Evolutionary conservation across 2,888 invertebrate species (phyloP), one percentile per base, ranked within the genome.

Genomic region (Lithophane socia): DNA sequence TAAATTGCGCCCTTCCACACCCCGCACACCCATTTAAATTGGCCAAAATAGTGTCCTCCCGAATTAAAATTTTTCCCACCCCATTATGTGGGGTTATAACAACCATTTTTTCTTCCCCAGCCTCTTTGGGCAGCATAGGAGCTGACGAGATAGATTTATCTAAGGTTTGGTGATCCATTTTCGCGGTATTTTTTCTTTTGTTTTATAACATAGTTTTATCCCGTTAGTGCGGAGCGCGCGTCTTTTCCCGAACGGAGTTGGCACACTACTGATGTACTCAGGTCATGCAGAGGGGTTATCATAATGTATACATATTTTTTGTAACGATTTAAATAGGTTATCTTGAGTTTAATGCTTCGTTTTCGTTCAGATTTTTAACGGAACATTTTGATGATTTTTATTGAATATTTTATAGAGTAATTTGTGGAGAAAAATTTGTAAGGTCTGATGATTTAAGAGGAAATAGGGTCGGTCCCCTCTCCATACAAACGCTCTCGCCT

Each of bases 11-110:
- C 13, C 90, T 90, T 0, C 95, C 95, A 80, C 96, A 96, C 0
- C 94, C 94, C 0, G 94, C 93, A 81, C 96, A 96, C 0, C 96
- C 96, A 1, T 92, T 92, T 0, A 96, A 60, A 63, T 93, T 94
- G 0, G 94, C 92, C 54, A 96, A 77, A 13, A 96, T 92, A 4
- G 96, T 96, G 69, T 96, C 96, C 58, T 96, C 96, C 47, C 96
- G 88, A 0, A 96, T 93, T 60, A 96, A 84, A 94, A 89, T 92
- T 81, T 93, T 95, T 2, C 94, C 93, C 0, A 91, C 90, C 1
- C 92, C 93, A 60, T 91, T 91, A 13, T 73, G 82, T 0, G 92
- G 91, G 0, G 92, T 82, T 0, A 92, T 82, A 0, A 94, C 89
- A 0, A 93, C 91, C 7, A 93, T 89, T 76, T 93, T 92, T 18